Evolutionary conservation across 2,797 vertebrate species (phyloP), one percentile per base, ranked within the genome.

Genomic region (Neomorphus geoffroyi): DNA sequence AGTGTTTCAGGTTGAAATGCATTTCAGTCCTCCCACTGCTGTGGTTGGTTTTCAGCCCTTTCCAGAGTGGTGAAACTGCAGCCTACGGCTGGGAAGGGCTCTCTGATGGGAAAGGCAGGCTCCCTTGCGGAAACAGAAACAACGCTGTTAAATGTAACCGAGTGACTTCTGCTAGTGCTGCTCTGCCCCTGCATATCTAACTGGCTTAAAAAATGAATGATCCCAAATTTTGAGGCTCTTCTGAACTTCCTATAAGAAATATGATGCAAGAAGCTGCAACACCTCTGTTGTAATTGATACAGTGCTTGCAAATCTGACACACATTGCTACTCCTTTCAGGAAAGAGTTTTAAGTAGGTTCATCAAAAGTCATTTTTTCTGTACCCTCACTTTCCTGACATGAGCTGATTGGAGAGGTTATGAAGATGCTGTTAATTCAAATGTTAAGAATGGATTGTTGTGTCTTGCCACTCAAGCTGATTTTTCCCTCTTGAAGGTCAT

Each of bases 401-500:
- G 54, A 90, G 27, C 66, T 67, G 80, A 41, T 56, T 43, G 41
- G 69, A 66, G 53, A 81, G 28, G 48, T 85, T 43, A 33, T 33
- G 11, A 64, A 48, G 66, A 41, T 81, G 33, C 13, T 86, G 18
- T 54, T 95, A 64, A 60, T 85, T 61, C 72, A 75, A 92, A 61
- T 45, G 6, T 13, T 72, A 80, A 67, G 51, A 56, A 74, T 32
- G 26, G 32, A 39, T 75, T 22, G 4, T 39, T 67, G 62, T 73
- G 53, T 69, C 62, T 64, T 96, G 60, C 35, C 24, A 6, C 39
- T 96, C 66, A 96, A 88, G 28, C 58, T 95, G 46, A 70, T 10
- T 86, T 89, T 79, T 93, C 28, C n/a, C 27, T 28, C 48, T 93
- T 89, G 15, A 96, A 99, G 99, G 99, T 99, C 95, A 99, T 99